Evolutionary conservation across 2,797 vertebrate species (phyloP), one percentile per base, ranked within the genome.

Genomic region (Neosalanx taihuensis): DNA sequence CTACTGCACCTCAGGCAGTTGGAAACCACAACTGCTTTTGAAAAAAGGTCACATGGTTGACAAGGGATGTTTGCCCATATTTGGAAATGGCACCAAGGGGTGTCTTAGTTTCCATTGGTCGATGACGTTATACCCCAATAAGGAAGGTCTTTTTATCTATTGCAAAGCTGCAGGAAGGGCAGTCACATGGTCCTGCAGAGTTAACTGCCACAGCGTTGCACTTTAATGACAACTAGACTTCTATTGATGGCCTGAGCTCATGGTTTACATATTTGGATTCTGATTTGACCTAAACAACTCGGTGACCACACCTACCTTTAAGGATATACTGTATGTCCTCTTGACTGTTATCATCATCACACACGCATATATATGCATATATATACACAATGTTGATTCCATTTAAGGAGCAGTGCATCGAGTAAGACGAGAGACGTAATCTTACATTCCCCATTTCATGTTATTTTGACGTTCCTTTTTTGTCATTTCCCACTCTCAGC

Each of bases 251-350:
- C 88, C 90, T 84, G 83, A 91, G 89, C 87, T 85, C 87, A 76
- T 87, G 90, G 92, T 94, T 94, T 92, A 94, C 93, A 93, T 92
- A 91, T 87, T 92, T 89, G 81, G 83, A 90, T 85, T n/a, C 84
- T 70, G 86, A 89, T 82, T 90, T 90, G 88, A 89, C 80, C 86
- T 88, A 83, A 88, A 90, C 89, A 86, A 90, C 90, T 91, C 80
- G 89, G 91, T 89, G 91, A 94, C 91, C 91, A 90, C 92, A 89
- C 92, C 92, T 93, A 93, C 93, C 93, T 93, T 94, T 93, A 93
- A 93, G 89, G 91, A 93, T 86, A 84, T 85, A 76, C 81, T 78
- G 74, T 59, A 90, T 84, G 89, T 93, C 91, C 91, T 92, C 87
- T 84, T 92, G 93, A 93, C 93, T 94, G 93, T 94, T 93, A 93